phyloP scores from a whole-genome alignment of 92 coral and sea anemone genomes.

The Porites rus region DNA sequence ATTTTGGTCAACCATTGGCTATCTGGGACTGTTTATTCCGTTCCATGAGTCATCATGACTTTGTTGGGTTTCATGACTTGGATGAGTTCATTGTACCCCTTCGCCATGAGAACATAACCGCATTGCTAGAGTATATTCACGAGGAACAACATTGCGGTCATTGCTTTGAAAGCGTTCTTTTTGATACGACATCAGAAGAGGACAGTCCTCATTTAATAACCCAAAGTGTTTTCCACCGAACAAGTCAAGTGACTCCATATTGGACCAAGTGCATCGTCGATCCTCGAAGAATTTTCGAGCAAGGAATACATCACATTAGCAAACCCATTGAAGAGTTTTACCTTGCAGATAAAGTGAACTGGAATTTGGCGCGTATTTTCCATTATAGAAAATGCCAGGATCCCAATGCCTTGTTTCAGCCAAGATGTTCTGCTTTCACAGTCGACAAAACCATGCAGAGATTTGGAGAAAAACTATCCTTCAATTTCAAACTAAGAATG shows the following conservation, averaged over 20 bases:
- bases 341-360: constrained; percentile 15
- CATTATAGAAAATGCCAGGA: constrained; percentile 68
- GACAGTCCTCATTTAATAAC: neutral
- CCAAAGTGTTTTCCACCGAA: constrained; percentile 9
- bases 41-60: constrained; percentile 32
- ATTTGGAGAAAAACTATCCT: constrained; percentile 12
- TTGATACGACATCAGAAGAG: constrained; percentile 28
- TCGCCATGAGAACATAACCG: constrained; percentile 37
- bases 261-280: constrained; percentile 70
- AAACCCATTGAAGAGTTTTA: constrained; percentile 34
- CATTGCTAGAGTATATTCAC: constrained; percentile 42
- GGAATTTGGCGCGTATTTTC: constrained; percentile 54
- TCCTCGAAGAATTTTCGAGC: constrained; percentile 62
- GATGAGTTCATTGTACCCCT: constrained; percentile 79
- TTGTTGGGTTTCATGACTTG: constrained; percentile 70
- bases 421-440: constrained; percentile 5
- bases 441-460: constrained; percentile 43
- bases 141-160: constrained; percentile 57
- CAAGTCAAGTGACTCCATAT: constrained; percentile 1
- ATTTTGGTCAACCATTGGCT: constrained; percentile 64
- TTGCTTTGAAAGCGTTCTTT: constrained; percentile 65
- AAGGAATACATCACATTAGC: constrained; percentile 60
- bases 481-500: neutral
- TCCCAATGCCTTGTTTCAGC: constrained; percentile 2
- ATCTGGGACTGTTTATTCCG: constrained; percentile 72